A percentile compares a stretch with the other conserved stretches of the same genome.
phyloP scores from a whole-genome alignment of 2,797 vertebrate genomes.

The Sebastes nivosus region DNA sequence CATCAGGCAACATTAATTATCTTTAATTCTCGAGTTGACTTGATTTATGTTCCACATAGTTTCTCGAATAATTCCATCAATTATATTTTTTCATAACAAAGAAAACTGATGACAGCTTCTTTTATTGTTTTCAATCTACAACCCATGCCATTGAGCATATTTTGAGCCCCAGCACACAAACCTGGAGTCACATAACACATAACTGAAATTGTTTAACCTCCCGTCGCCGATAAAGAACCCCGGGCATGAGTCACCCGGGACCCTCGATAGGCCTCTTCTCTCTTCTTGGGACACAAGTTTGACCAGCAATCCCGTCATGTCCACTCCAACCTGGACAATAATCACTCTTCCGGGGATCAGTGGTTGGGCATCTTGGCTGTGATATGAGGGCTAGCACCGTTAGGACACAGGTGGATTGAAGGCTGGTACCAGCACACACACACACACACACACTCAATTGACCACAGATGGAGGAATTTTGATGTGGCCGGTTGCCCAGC shows the following conservation, averaged over 20 bases:
- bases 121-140: neutral
- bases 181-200: conserved; percentile 14
- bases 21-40: conserved; percentile 10
- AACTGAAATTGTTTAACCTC: conserved; percentile 11
- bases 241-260: conserved; percentile 3
- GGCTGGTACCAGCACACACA: conserved; percentile 43
- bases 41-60: conserved; percentile 6
- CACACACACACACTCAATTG: conserved; percentile 38
- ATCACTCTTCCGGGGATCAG: conserved; percentile 57
- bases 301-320: conserved; percentile 32
- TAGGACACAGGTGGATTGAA: conserved; percentile 62
- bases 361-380: conserved; percentile 41
- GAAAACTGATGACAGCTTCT: neutral
- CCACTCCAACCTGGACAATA: conserved; percentile 40
- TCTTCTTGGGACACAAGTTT: conserved; percentile 40
- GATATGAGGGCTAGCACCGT: conserved; percentile 47
- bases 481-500: conserved; percentile 76
- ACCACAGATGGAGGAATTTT: conserved; percentile 83
- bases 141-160: neutral
- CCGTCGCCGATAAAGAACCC: neutral
- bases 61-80: neutral
- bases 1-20: neutral
- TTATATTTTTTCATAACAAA: conserved; percentile 5
- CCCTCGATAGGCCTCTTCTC: neutral
- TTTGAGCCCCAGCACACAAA: conserved; percentile 7